phyloP scores from a whole-genome alignment of 2,888 invertebrate species.

The Platycnemis pennipes region DNA sequence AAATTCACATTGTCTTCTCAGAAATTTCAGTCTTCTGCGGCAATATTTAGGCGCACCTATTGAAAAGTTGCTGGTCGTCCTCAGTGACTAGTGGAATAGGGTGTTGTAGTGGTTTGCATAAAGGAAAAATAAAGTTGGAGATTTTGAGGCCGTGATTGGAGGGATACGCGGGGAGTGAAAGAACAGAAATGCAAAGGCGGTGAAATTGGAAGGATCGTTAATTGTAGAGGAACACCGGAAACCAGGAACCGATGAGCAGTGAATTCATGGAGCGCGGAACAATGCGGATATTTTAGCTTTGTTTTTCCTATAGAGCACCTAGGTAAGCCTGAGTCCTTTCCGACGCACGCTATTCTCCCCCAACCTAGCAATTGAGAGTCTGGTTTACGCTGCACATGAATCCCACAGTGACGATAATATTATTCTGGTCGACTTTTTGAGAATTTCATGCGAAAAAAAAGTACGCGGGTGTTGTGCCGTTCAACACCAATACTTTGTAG shows the following conservation, averaged over 20 bases:
- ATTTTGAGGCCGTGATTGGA: neutral
- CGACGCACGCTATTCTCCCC: neutral
- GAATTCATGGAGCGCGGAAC: neutral
- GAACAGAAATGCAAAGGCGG: neutral
- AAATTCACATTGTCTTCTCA: constrained; percentile 20
- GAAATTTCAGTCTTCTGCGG: neutral
- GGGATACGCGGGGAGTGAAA: neutral
- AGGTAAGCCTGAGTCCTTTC: neutral
- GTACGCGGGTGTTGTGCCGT: no score
- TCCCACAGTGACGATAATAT: neutral
- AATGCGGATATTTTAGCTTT: neutral
- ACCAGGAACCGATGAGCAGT: neutral
- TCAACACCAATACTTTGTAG: no score
- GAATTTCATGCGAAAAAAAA: no score
- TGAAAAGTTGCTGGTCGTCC: neutral
- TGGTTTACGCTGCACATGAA: no score
- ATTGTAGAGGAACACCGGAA: neutral
- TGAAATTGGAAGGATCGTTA: neutral
- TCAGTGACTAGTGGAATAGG: neutral
- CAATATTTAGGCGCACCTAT: neutral
- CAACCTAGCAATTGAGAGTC: no score
- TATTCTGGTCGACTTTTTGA: neutral
- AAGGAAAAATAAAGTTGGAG: neutral
- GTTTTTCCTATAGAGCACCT: neutral
- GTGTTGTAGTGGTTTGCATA: neutral